phyloP scores from a whole-genome alignment of 2,113 vertebrate genomes.

The Alouatta palliata region DNA sequence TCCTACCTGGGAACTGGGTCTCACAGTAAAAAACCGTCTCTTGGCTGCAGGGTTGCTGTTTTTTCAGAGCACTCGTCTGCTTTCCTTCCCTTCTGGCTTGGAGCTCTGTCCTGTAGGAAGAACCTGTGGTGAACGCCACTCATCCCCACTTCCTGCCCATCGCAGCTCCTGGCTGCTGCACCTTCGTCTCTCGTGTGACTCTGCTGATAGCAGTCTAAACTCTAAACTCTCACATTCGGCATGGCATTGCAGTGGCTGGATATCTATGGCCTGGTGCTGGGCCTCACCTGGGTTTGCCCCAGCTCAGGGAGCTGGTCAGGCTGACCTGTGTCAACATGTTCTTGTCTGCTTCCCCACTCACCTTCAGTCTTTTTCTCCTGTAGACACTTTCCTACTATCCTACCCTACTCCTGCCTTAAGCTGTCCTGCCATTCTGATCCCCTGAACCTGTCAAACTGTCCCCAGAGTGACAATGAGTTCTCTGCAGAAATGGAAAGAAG shows the following conservation, averaged over 20 bases:
- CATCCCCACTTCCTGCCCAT: neutral
- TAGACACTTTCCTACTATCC: neutral
- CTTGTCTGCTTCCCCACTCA: neutral
- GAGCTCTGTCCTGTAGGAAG: neutral
- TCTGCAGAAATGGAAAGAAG: neutral
- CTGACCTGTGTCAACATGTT: neutral
- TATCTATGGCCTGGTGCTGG: neutral
- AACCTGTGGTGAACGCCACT: neutral
- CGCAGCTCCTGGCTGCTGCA: neutral
- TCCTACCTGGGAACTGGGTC: neutral
- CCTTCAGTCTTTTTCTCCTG: neutral
- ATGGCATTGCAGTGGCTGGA: neutral
- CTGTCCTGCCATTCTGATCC: neutral
- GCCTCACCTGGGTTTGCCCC: neutral
- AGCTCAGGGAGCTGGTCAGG: neutral
- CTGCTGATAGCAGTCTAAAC: neutral
- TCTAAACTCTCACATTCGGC: neutral
- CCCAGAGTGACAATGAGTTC: neutral
- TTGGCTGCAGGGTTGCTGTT: neutral
- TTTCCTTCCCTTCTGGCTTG: neutral
- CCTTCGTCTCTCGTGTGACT: neutral
- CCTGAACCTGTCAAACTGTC: neutral
- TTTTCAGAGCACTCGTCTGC: neutral
- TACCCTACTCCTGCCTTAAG: neutral
- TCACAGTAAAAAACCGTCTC: neutral